These are phyloP conservation scores for Tragulus kanchil DNA, from an alignment of 2,113 vertebrate genomes.

Conservation along the genomic window DNA sequence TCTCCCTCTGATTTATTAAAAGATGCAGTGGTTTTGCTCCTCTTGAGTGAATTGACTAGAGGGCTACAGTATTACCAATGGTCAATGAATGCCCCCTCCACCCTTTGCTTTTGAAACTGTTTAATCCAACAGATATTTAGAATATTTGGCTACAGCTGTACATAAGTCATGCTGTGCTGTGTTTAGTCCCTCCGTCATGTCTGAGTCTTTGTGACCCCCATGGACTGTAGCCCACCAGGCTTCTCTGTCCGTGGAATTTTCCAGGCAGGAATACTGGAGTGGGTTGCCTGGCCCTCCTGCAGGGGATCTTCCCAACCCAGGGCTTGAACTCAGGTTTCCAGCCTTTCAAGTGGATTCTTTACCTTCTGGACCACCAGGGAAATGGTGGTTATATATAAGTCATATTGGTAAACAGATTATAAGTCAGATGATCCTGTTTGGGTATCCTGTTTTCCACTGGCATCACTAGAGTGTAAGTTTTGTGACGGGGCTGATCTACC, in stretches of 20 bases:
- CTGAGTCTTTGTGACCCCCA: too few species aligned
- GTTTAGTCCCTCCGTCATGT: too few species aligned
- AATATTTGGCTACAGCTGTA: not conserved
- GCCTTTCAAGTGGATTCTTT: too few species aligned
- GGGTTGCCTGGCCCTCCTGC: too few species aligned
- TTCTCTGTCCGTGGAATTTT: too few species aligned
- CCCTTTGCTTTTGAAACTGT: not conserved
- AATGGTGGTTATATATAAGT: not conserved
- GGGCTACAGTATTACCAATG: not conserved
- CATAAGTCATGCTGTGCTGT: not conserved
- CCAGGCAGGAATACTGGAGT: too few species aligned
- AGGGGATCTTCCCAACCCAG: too few species aligned
- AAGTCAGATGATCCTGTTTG: not conserved
- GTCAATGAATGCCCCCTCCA: not conserved
- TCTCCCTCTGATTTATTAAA: slow-evolving; percentile 4
- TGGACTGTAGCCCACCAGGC: too few species aligned
- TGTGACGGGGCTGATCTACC: not conserved
- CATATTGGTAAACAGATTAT: not conserved
- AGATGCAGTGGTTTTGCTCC: not conserved
- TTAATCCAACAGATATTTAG: not conserved
- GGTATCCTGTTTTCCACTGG: not conserved
- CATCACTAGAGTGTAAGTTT: not conserved
- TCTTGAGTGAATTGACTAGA: not conserved
- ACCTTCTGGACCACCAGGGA: too few species aligned
- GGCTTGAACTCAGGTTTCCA: too few species aligned